A percentile compares a stretch with the other conserved stretches of the same genome.
Conservation (phyloP, 2,797 vertebrate species). For the Heteromormyrus szaboi region DNA sequence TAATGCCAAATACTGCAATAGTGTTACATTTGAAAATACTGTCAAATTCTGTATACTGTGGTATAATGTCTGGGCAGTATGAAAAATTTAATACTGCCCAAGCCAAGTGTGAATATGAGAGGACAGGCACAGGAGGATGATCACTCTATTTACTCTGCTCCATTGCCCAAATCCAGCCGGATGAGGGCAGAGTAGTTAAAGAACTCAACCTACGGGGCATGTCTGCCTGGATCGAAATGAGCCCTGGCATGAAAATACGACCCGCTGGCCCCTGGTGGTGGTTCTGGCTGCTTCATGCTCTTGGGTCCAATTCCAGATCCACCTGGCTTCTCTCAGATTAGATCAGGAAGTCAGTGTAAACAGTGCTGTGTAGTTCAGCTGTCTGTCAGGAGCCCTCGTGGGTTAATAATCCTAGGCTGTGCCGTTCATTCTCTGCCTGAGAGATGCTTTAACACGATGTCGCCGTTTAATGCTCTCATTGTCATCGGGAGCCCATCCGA, state of each 20-base stretch:
- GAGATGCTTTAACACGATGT: neutral
- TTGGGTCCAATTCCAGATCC: neutral
- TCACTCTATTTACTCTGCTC: neutral
- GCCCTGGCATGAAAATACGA: neutral
- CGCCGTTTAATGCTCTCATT: neutral
- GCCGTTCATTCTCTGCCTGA: neutral
- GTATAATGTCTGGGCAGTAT: neutral
- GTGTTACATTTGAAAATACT: neutral
- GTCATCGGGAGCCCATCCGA: neutral
- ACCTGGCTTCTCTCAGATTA: neutral
- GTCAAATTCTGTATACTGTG: neutral
- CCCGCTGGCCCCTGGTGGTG: neutral
- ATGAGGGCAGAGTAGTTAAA: neutral
- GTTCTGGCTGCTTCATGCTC: neutral
- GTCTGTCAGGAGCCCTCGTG: neutral
- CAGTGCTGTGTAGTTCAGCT: neutral
- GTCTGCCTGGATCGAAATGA: neutral
- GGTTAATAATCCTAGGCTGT: neutral
- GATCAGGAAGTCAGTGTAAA: neutral
- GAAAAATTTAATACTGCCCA: neutral
- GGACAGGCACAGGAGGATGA: neutral
- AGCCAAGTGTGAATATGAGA: neutral
- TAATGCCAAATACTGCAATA: neutral
- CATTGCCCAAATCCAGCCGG: neutral
- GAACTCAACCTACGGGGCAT: neutral